Evolutionary conservation across 2,113 vertebrate species (phyloP), one percentile per base, ranked within the genome.

Genomic region (Menidia beryllina): DNA sequence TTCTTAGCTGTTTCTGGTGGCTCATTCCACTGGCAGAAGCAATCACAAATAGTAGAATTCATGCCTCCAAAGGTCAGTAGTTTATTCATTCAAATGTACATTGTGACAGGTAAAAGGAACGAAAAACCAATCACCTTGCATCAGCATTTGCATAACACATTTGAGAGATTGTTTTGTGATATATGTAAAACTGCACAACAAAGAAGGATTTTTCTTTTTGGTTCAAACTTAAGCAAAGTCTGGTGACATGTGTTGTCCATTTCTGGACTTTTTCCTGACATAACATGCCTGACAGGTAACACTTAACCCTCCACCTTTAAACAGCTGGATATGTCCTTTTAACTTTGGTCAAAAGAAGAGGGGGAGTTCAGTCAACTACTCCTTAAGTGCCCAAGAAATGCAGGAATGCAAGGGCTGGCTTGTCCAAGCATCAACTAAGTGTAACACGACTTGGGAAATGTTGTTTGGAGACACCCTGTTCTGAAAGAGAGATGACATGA

Each of bases 321-420:
- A 90, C 92, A 93, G 86, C 87, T 92, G 90, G 88, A 83, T 49
- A 55, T 67, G 69, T 68, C 48, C 74, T 88, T 86, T 88, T 43
- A 87, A 86, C 71, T 83, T 45, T 51, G 68, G 43, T 45, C 53
- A 66, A 62, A 60, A 79, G 75, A 72, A 72, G 45, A 82, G 75
- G 80, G 75, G 66, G 20, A 56, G 81, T 47, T 7, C 15, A 27
- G 75, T 69, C 63, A 88, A 84, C 85, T 69, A 52, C 59, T 89
- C 80, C 84, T 89, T 85, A 58, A 41, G 65, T 77, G 52, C 59
- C 39, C 17, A 24, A 67, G 71, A 87, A 89, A 86, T 83, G 74
- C 64, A 72, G 75, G 69, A 87, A 83, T 82, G n/a, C 65, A 84
- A 74, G 75, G 73, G 65, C 69, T 59, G 62, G 48, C 70, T 68